Evolutionary conservation across 2,113 vertebrate species (phyloP), one percentile per base, ranked within the genome.

Genomic region (Psilopsiagon aymara): DNA sequence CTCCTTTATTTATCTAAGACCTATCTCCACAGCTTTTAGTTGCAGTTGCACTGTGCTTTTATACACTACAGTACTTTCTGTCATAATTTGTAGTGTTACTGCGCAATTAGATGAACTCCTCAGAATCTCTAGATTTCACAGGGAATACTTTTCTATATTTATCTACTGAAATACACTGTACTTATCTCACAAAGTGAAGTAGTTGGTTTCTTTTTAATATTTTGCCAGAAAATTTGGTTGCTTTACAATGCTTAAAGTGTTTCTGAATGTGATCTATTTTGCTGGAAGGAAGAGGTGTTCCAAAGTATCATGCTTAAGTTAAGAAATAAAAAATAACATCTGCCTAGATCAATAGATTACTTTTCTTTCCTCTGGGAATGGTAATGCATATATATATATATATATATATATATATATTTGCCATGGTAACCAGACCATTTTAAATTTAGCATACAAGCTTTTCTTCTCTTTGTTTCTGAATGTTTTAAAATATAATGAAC

Each of bases 401-500:
- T 69, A 51, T 52, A 46, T 46, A 20, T 47, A 46, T 46, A 28
- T 52, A 21, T 57, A 57, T 57, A 35, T 59, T 97, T 95, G 35
- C 92, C 86, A 94, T 93, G 94, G 77, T 87, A 97, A 97, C 83
- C 28, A 71, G 44, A 28, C 67, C 76, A 28, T 85, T 96, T 95
- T 52, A 70, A 74, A 90, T 68, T 96, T 89, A 85, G 92, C 43
- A 87, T 94, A 39, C 27, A 86, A 57, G 4, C 11, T 76, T 94
- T 95, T 95, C 35, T 76, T 92, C 35, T 35, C 44, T 92, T 92
- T 86, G 13, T 96, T 88, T 96, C 64, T 81, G 55, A 83, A 35
- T 90, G 12, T 83, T 95, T 96, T 51, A 95, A 97, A 98, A 95
- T 88, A 76, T 53, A 95, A 81, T 27, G 20, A 88, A 94, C 49